phyloP scores from a whole-genome alignment of 2,888 invertebrate genomes.

The Heliconius ismenius region DNA sequence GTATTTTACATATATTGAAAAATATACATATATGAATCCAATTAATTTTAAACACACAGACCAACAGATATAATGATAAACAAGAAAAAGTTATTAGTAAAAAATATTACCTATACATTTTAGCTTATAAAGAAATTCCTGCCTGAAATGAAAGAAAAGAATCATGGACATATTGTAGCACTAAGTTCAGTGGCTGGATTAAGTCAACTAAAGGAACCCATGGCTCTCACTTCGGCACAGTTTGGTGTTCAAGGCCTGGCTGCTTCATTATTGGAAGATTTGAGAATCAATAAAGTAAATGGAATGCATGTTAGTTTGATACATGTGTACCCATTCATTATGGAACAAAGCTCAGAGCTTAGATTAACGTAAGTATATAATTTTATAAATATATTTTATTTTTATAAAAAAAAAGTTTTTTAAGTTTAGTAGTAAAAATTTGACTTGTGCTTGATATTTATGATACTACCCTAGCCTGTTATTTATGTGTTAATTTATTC shows the following conservation, averaged over 20 bases:
- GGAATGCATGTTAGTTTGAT: constrained; percentile 83
- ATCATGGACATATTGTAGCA: constrained; percentile 83
- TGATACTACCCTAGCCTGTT: no score
- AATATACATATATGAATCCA: no score
- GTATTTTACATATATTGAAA: no score
- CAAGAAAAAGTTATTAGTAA: not conserved
- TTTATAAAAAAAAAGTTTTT: not conserved
- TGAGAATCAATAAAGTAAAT: constrained; percentile 79
- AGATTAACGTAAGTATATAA: constrained; percentile 72
- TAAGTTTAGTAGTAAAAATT: no score
- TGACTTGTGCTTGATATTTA: no score
- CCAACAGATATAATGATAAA: not conserved
- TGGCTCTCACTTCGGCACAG: constrained; percentile 84
- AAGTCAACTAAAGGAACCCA: constrained; percentile 80
- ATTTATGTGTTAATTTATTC: no score
- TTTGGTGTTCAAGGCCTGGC: constrained; percentile 85
- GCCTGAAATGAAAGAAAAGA: constrained; percentile 82
- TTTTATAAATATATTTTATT: not conserved
- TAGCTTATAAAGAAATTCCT: constrained; percentile 83
- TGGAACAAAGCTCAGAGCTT: constrained; percentile 80
- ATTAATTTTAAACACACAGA: no score
- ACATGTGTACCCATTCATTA: constrained; percentile 84
- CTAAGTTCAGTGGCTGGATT: constrained; percentile 84
- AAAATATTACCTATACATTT: constrained; percentile 42
- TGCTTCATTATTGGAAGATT: constrained; percentile 83